Evolutionary conservation across 53 echinoderm and acorn worm genomes (phyloP), one percentile per base, ranked within the genome.

Genomic region (Hippasteria phrygiana): DNA sequence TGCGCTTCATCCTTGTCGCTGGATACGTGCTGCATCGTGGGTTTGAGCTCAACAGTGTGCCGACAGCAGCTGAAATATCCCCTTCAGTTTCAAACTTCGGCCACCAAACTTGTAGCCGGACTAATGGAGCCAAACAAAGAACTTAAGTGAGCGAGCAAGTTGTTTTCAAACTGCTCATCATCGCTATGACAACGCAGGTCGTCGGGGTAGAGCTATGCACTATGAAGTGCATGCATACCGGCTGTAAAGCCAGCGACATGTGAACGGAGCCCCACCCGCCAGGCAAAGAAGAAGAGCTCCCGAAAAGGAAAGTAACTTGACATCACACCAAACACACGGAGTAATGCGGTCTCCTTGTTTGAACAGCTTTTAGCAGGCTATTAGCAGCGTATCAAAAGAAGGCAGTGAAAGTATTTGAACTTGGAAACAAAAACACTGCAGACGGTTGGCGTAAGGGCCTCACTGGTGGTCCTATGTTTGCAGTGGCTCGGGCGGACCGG

Each of bases 351-450:
- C 28, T 26, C 36, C 71, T 71, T 85, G 85, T 85, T 85, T 85
- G 85, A 85, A 71, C 85, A 85, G 85, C 85, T 85, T 85, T 85
- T 70, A 85, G 85, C 69, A 71, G 81, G 69, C 85, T 85, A 85
- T 85, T 85, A 85, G 85, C 85, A 69, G 70, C 85, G 85, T 71
- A 85, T 85, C 85, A 69, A 71, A 85, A 26, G 70, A 48, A 85
- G 71, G 70, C 71, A 85, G 70, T 71, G 85, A 85, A 85, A 85
- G 85, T 85, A 85, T 85, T 85, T 85, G 85, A 85, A 71, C 85
- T 85, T 85, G 71, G 85, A 51, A 85, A 85, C 70, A 70, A 85
- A 85, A 85, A 85, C 85, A 85, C 85, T 85, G 85, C 70, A 35
- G 71, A 46, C 14, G 34, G 85, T 28, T 85, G 69, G 70, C 70